Evolutionary conservation across 2,888 invertebrate genomes (phyloP), one percentile per base, ranked within the genome.

Genomic region (Apeira syringaria): DNA sequence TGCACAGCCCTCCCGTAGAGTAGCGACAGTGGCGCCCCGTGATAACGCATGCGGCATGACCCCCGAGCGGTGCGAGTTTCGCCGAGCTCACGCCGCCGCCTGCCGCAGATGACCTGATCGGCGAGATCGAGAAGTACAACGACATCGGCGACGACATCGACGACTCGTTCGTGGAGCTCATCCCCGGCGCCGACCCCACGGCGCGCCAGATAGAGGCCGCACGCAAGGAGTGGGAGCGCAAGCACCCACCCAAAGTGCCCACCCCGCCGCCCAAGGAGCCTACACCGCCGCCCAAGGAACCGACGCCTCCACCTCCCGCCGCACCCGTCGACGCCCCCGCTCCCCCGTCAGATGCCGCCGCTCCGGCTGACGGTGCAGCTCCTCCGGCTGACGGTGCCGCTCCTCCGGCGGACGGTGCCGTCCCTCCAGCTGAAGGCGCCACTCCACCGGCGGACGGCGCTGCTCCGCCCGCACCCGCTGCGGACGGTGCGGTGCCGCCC

Each of bases 81-180:
- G 47, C 52, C 46, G 57, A 54, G 20, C 72, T 73, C 61, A 75
- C 63, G 63, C 55, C 58, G 60, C 59, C 59, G 68, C 68, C 73
- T 80, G 75, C 68, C 91, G 72, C 93, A 96, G 96, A 96, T 93
- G 96, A 96, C 79, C 92, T 95, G 91, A 95, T 96, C 90, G 91
- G 89, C 76, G 95, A 95, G 88, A 97, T 95, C 92, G 97, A 98
- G 92, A 94, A 94, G 88, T 98, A 94, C 93, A 97, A 97, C 91
- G 93, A 94, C 82, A 96, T 98, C 90, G 96, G 96, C 68, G 96
- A 97, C 84, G 97, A 96, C 91, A 93, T 98, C 92, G 98, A 98
- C 91, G 92, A 94, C 81, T 97, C 98, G 64, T 97, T 98, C 92
- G 94, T 96, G 74, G 97, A 98, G 84, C 90, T 94, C 65, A 92